Base-by-base conservation (phyloP, 1,140 invertebrate species). In the Atta colombica region DNA sequence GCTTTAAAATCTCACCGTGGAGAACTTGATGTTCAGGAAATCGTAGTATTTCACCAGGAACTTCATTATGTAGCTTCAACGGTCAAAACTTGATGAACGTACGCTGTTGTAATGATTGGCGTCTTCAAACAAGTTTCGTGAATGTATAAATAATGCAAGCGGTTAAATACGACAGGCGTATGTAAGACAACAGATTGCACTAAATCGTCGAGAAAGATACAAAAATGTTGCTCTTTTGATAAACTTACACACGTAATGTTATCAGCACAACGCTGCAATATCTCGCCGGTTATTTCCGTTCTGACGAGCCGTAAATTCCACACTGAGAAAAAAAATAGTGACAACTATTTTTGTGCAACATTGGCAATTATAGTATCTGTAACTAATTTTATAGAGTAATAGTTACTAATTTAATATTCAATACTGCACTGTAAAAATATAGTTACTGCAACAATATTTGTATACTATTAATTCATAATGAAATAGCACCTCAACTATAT, bases 21-120 rank as follows among this genome's bases (percentile, higher is more conserved):
- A 82, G 66, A 95, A 95, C 89, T 93, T 93, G 87, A 94, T 90
- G 93, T 88, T 93, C 92, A 94, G 90, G 75, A 94, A 92, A 84
- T 94, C 92, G 88, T 90, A 93, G 91, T 94, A 94, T 87, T 93
- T 93, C 85, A 94, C 94, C 88, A 94, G 88, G 91, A 95, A 95
- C 91, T 95, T 94, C 94, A 95, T 94, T 74, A 89, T 91, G 72
- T 82, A 66, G 49, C 66, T 78, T 49, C 55, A 21, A 82, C 21
- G 8, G 21, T 28, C 21, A 49, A 45, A 25, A 21, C 10, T 21
- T 16, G 10, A 5, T 31, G 31, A 31, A 31, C 31, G 21, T 66
- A 28, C 18, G 68, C 58, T 66, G 51, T 35, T 4, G 31, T 14
- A 35, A 31, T 53, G 74, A 88, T 80, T 49, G 35, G 12, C 68